Evolutionary conservation across 2,113 vertebrate genomes (phyloP).

Genomic region (Macaca nemestrina): DNA sequence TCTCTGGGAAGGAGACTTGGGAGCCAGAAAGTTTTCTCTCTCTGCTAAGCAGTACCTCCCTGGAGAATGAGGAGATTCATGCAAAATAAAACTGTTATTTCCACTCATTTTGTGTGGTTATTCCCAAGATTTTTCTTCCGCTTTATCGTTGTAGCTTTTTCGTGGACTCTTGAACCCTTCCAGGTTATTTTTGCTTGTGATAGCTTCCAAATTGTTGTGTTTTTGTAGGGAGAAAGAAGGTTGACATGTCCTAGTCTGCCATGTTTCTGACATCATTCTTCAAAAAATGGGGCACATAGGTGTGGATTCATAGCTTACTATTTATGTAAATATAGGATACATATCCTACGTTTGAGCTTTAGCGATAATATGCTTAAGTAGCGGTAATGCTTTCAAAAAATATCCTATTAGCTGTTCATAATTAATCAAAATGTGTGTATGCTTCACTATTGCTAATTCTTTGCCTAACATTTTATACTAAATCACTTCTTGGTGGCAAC

Average conservation of each 20-base stretch:
- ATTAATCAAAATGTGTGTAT: rapidly evolving
- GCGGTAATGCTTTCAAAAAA: background rate
- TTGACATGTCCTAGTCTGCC: background rate
- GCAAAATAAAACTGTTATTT: background rate
- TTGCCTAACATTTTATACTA: background rate
- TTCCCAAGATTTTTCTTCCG: background rate
- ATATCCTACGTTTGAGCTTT: background rate
- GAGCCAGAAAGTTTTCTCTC: background rate
- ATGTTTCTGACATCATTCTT: background rate
- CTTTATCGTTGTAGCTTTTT: background rate
- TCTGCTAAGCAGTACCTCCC: background rate
- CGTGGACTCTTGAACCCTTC: background rate
- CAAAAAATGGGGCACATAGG: background rate
- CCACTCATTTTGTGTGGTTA: background rate
- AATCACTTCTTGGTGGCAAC: background rate
- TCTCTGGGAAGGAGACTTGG: background rate
- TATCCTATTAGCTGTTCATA: background rate
- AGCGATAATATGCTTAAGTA: no score
- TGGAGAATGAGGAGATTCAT: background rate
- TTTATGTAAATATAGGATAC: rapidly evolving
- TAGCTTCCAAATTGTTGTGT: background rate
- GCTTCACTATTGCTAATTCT: background rate
- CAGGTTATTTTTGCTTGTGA: background rate
- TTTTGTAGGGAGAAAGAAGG: background rate
- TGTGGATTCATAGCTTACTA: background rate